Evolutionary conservation across 2,888 invertebrate species (phyloP).

Genomic region (Falcaria lacertinaria): DNA sequence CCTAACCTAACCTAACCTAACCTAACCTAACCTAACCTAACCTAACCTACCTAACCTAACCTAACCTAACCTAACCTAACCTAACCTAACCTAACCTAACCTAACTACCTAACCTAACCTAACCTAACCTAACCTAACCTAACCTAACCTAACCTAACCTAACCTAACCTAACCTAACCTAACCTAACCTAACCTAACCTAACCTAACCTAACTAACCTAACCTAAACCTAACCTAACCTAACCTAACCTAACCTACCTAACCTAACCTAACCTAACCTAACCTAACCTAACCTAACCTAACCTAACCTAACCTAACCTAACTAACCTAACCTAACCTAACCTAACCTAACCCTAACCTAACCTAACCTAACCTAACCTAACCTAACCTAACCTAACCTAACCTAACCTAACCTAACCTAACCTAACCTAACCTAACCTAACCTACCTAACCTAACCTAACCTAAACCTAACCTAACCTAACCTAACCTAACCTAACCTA

Average conservation of each 20-base stretch:
- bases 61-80: slow-evolving; percentile 8
- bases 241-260: no score
- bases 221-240: no score
- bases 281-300: no score
- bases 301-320: no score
- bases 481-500: slow-evolving; percentile 15
- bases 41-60: slow-evolving; percentile 8
- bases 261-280: no score
- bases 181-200: slow-evolving; percentile 10
- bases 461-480: slow-evolving; percentile 7
- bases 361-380: no score
- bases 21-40: slow-evolving; percentile 11
- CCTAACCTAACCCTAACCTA: no score
- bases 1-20: slow-evolving; percentile 10
- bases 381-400: slow-evolving; percentile 8
- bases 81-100: slow-evolving; percentile 10
- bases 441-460: slow-evolving; percentile 6
- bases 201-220: slow-evolving; percentile 8
- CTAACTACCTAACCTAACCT: slow-evolving; percentile 9
- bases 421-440: slow-evolving; percentile 5
- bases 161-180: slow-evolving; percentile 9
- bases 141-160: slow-evolving; percentile 8
- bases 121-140: slow-evolving; percentile 9
- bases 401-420: slow-evolving; percentile 6
- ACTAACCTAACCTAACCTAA: no score